Evolutionary conservation across 92 coral and sea anemone species (phyloP).

Genomic region (Paramuricea clavata): DNA sequence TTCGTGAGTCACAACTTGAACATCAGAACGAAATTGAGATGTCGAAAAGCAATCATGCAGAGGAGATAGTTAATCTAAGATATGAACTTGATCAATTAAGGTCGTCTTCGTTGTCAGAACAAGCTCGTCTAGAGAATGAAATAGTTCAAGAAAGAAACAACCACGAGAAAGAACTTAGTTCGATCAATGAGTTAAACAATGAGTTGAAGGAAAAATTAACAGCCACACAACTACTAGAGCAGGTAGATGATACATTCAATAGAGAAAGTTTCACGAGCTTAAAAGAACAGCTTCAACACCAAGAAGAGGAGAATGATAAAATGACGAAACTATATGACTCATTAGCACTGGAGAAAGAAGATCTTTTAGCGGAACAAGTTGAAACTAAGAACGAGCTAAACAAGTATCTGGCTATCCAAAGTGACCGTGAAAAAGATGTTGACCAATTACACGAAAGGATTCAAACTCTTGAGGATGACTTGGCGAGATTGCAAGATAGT

Average conservation of each 20-base stretch:
- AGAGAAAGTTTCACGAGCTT: slow-evolving; percentile 8
- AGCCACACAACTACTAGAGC: slow-evolving; percentile 79
- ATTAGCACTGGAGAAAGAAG: slow-evolving; percentile 64
- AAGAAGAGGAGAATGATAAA: slow-evolving; percentile 61
- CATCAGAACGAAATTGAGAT: slow-evolving; percentile 49
- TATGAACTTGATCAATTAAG: slow-evolving; percentile 48
- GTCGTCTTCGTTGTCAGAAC: slow-evolving; percentile 47
- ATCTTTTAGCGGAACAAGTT: slow-evolving; percentile 42
- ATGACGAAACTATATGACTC: slow-evolving; percentile 35
- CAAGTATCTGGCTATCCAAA: slow-evolving; percentile 21
- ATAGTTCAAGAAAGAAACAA: slow-evolving; percentile 65
- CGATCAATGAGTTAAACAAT: slow-evolving; percentile 55
- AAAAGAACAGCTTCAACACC: slow-evolving; percentile 47
- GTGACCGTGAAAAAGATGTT: slow-evolving; percentile 52
- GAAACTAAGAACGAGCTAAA: slow-evolving; percentile 44
- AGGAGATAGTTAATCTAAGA: slow-evolving; percentile 79
- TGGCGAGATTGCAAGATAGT: slow-evolving; percentile 62
- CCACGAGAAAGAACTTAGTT: slow-evolving; percentile 78
- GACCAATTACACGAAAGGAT: slow-evolving; percentile 51
- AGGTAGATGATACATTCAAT: slow-evolving; percentile 62
- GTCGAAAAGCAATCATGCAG: slow-evolving; percentile 50
- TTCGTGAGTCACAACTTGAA: slow-evolving; percentile 33
- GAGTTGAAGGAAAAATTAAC: slow-evolving; percentile 73
- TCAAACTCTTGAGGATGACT: slow-evolving; percentile 63
- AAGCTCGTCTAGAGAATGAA: slow-evolving; percentile 66